Evolutionary conservation across 2,797 vertebrate genomes (phyloP), one percentile per base, ranked within the genome.

Genomic region (Orientallactaga sibirica): DNA sequence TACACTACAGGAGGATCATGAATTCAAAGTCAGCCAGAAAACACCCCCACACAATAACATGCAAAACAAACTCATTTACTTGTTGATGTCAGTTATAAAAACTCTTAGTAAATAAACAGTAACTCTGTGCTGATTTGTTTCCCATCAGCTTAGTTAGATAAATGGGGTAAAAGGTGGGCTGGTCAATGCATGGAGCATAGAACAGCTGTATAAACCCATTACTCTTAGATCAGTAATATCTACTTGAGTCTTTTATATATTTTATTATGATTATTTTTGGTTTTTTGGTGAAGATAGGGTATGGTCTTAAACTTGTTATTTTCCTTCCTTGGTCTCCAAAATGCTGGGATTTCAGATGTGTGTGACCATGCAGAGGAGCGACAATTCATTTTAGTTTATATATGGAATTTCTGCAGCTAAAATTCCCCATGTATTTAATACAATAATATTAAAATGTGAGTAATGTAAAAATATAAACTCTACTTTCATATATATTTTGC

Each of bases 381-480:
- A 43, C 52, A 80, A 84, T 15, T 24, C 19, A 84, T 92, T 41
- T 74, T 22, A 84, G 87, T 61, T 3, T 43, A 48, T 29, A 25
- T 64, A 33, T 66, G 33, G 58, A 43, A 5, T 18, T 43, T 29
- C 66, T 92, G 37, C 5, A 66, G 20, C 41, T 76, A 75, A 70
- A 86, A 78, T 55, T 78, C 14, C 22, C 37, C 37, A 68, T 37
- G 43, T 78, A 78, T 78, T 77, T 78, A 88, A 83, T 48, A 18
- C 1, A 71, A 52, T 70, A 75, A 58, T 3, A 29, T 16, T 16
- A 67, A 77, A 68, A 94, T 64, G 11, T 14, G 14, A 55, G 24
- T 20, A 81, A 41, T n/a, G 90, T 61, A 88, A 96, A 81, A 90
- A 58, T 24, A 83, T 19, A 43, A 22, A 62, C 71, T 77, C 10